phyloP scores from a whole-genome alignment of 1,140 invertebrate genomes.

The Drosophila miranda region DNA sequence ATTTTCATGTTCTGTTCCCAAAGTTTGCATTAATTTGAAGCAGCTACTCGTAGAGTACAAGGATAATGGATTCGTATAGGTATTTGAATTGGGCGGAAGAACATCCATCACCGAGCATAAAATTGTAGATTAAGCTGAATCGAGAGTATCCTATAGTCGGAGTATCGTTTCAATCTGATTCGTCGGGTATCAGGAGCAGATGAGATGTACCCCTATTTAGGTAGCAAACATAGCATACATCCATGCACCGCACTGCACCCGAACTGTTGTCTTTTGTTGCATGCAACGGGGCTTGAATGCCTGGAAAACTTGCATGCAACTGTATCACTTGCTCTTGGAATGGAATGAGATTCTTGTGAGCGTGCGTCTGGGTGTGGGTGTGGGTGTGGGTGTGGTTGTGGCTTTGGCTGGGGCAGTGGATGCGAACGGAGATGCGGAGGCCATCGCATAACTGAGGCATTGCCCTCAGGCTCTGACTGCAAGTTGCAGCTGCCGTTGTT shows the following conservation, averaged over 20 bases:
- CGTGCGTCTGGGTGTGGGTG: background rate
- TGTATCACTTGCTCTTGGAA: conserved; percentile 50
- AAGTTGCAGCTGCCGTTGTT: conserved; percentile 21
- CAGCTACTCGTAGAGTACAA: no score
- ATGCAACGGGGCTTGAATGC: conserved; percentile 35
- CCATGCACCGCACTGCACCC: conserved; percentile 8
- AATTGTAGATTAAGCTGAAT: no score
- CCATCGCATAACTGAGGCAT: conserved; percentile 26
- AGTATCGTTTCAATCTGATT: background rate
- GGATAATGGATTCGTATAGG: no score
- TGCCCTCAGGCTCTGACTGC: conserved; percentile 33
- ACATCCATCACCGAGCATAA: no score
- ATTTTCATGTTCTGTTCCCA: conserved; percentile 37
- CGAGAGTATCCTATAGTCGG: no score
- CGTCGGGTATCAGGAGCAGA: conserved; percentile 21
- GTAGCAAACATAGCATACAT: conserved; percentile 7
- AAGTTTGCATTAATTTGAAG: conserved; percentile 39
- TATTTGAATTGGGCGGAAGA: no score
- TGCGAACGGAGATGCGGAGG: conserved; percentile 5
- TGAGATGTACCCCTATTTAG: conserved; percentile 14
- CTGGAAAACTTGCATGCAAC: conserved; percentile 61
- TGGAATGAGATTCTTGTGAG: conserved; percentile 1
- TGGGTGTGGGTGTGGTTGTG: background rate
- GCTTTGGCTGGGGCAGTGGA: background rate
- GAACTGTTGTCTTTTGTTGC: conserved; percentile 20